These are phyloP conservation scores for Nasonia longicornis DNA, from an alignment of 1,140 invertebrate species.

Conservation along the genomic window DNA sequence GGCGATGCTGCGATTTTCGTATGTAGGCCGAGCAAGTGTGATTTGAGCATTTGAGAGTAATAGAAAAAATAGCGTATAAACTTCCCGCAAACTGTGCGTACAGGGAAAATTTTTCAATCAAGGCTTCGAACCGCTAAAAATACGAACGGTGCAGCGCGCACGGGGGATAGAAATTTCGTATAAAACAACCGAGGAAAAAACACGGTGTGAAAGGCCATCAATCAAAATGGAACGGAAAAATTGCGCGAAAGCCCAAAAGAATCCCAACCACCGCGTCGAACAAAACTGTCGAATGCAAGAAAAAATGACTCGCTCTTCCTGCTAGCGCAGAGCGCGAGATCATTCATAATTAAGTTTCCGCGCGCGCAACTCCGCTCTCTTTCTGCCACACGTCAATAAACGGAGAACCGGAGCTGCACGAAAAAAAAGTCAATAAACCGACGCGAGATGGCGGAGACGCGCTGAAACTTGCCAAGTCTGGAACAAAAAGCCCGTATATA, in stretches of 20 bases:
- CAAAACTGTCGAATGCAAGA: constrained; percentile 13
- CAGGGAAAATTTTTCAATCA: background rate
- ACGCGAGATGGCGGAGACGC: background rate
- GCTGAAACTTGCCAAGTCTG: background rate
- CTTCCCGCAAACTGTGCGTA: too few species aligned
- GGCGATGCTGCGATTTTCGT: background rate
- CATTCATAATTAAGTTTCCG: constrained; percentile 23
- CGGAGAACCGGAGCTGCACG: background rate
- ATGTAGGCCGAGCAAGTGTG: too few species aligned
- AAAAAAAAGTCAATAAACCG: background rate
- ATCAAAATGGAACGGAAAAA: background rate
- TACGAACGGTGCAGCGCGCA: background rate
- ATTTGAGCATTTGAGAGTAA: too few species aligned
- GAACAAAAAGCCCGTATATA: background rate
- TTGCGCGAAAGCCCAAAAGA: too few species aligned
- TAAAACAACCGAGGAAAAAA: background rate
- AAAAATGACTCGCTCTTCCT: constrained; percentile 2
- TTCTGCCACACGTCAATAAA: background rate
- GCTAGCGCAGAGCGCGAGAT: background rate
- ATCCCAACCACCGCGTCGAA: background rate
- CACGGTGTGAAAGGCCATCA: background rate
- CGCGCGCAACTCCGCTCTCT: background rate
- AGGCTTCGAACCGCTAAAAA: background rate
- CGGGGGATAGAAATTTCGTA: background rate
- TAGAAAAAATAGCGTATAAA: too few species aligned